These are phyloP conservation scores for Craterocephalus amniculus DNA, from an alignment of 2,797 vertebrate genomes.

Conservation along the genomic window DNA sequence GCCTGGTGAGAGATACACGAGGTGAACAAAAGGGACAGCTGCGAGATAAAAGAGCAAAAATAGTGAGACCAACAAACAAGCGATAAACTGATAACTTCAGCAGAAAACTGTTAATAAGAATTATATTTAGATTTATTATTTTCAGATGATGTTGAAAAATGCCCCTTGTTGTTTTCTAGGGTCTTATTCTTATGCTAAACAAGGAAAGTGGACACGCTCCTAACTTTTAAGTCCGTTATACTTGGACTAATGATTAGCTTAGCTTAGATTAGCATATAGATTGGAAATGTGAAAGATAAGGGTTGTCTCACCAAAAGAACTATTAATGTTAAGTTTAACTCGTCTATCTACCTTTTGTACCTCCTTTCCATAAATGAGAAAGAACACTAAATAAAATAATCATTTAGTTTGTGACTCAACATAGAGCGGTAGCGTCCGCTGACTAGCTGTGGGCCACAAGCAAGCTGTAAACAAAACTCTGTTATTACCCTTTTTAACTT, in stretches of 20 bases:
- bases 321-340: neutral
- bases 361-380: neutral
- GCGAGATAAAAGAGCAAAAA: conserved; percentile 45
- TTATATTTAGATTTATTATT: neutral
- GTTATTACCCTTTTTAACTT: too few species aligned
- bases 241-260: neutral
- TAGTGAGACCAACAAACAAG: conserved; percentile 19
- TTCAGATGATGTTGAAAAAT: neutral
- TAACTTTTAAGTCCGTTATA: too few species aligned
- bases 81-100: neutral
- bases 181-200: too few species aligned
- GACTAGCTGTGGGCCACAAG: too few species aligned
- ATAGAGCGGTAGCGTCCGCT: too few species aligned
- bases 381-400: too few species aligned
- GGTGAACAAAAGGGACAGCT: conserved; percentile 41
- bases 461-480: too few species aligned
- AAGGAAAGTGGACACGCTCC: too few species aligned
- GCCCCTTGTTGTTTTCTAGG: too few species aligned
- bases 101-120: neutral
- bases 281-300: too few species aligned
- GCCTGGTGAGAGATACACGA: conserved; percentile 46
- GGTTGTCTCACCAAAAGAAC: neutral
- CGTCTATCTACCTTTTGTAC: too few species aligned
- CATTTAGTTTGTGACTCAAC: too few species aligned
- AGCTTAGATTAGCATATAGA: neutral